Evolutionary conservation across 2,888 invertebrate species (phyloP).

Genomic region (Melipona bicolor): DNA sequence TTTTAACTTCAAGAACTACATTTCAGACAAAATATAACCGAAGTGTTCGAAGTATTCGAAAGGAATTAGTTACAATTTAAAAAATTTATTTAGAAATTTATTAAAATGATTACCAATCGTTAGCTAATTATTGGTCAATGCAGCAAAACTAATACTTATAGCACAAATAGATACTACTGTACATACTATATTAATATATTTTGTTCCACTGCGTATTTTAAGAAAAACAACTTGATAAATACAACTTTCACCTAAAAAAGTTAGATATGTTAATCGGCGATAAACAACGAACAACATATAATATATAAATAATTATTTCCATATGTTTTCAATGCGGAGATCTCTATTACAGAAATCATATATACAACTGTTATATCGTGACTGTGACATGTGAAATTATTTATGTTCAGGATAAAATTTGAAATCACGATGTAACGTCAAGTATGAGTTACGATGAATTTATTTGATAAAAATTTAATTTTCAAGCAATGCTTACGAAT

Average conservation of each 20-base stretch:
- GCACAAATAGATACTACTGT: too few species aligned
- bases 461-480: background rate
- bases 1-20: background rate
- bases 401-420: background rate
- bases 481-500: background rate
- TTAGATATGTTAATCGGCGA: background rate
- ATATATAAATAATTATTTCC: background rate
- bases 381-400: too few species aligned
- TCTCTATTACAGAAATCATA: background rate
- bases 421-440: background rate
- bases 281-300: background rate
- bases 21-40: too few species aligned
- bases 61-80: background rate
- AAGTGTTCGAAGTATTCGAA: background rate
- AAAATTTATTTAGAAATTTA: too few species aligned
- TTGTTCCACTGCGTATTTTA: background rate
- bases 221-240: background rate
- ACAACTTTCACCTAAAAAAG: background rate
- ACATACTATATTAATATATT: background rate
- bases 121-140: background rate
- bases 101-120: background rate
- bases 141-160: conserved; percentile 2
- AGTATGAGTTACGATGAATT: too few species aligned
- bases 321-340: background rate
- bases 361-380: too few species aligned